Evolutionary conservation across 2,113 vertebrate species (phyloP).

Genomic region (Bubo bubo): DNA sequence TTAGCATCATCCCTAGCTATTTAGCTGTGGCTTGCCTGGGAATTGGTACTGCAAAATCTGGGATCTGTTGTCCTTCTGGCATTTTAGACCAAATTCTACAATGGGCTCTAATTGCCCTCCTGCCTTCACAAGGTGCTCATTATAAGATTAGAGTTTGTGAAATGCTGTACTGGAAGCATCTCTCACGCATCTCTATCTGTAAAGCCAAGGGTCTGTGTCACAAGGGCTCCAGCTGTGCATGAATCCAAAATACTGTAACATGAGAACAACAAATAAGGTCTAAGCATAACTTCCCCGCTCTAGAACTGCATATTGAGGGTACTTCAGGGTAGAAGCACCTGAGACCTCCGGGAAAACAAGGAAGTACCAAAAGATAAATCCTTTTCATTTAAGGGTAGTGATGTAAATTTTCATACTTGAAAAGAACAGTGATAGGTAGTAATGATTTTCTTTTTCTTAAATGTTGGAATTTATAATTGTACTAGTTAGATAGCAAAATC

Average conservation of each 20-base stretch:
- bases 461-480: neutral
- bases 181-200: neutral
- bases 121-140: fast-evolving
- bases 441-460: neutral
- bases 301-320: neutral
- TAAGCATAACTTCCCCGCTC: neutral
- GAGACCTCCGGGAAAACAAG: neutral
- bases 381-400: neutral
- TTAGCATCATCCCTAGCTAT: neutral
- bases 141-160: neutral
- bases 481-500: neutral
- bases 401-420: neutral
- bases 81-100: neutral
- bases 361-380: neutral
- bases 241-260: neutral
- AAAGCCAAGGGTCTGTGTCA: neutral
- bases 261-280: neutral
- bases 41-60: neutral
- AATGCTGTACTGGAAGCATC: neutral
- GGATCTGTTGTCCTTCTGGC: neutral
- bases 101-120: neutral
- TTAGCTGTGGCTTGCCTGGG: neutral
- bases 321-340: neutral
- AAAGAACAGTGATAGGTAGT: neutral
- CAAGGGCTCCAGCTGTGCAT: neutral